These are phyloP conservation scores for Heterodera schachtii DNA, from an alignment of 1,140 invertebrate genomes.

Conservation along the genomic window DNA sequence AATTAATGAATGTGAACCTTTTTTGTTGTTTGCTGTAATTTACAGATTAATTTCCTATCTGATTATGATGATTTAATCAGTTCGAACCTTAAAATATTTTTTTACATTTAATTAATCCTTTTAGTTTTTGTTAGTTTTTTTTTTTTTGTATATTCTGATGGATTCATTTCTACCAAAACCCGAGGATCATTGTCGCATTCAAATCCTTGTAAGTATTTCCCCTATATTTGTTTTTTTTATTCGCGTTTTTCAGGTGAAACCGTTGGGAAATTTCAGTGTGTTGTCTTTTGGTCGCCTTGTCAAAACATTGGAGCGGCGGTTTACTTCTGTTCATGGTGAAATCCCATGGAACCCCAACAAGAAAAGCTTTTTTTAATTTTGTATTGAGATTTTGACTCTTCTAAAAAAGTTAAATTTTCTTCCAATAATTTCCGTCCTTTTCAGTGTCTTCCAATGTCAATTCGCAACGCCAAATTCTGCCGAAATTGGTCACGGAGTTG, in stretches of 20 bases:
- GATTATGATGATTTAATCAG: too few relatives aligned
- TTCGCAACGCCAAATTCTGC: constrained; percentile 46
- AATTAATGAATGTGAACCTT: too few relatives aligned
- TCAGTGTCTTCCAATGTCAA: constrained; percentile 50
- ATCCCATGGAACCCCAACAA: background rate
- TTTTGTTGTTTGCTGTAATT: too few relatives aligned
- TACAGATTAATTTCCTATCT: too few relatives aligned
- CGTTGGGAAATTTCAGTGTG: constrained; percentile 31
- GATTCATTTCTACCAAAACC: constrained; percentile 22
- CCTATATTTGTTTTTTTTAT: background rate
- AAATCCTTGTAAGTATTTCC: constrained; percentile 27
- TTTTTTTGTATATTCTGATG: too few relatives aligned
- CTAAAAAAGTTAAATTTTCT: background rate
- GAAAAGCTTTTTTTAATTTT: too few relatives aligned
- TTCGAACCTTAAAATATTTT: too few relatives aligned
- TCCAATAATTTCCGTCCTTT: background rate
- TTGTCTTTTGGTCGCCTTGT: constrained; percentile 35
- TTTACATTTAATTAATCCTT: background rate
- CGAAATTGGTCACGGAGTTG: constrained; percentile 49
- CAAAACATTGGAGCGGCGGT: constrained; percentile 30
- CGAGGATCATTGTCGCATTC: constrained; percentile 37
- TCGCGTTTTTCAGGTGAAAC: constrained; percentile 14
- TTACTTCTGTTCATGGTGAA: constrained; percentile 24
- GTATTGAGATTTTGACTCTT: background rate
- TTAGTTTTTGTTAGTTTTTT: background rate